Base-by-base conservation (phyloP, 1,140 invertebrate species). In the Drosophila pseudoananassae region DNA sequence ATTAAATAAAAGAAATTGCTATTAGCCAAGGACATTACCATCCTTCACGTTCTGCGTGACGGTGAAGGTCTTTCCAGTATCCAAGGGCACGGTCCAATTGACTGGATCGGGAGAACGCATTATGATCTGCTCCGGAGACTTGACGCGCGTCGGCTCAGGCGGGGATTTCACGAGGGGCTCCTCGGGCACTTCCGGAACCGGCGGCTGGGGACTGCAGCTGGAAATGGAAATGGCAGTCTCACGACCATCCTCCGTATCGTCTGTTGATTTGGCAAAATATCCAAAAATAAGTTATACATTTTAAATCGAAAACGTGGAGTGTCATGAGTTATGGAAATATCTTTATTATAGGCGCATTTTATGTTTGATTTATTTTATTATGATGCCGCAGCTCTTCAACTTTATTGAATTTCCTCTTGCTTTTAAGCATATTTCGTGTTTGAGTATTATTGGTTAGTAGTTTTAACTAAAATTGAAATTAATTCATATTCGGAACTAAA, bases 11-110 rank as follows among this genome's bases (percentile, higher is more conserved):
- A 27, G 5, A 27, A 6, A 27, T 27, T 6, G 25, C 6, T 27
- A 5, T 6, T 7, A 27, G 25, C 25, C 25, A 27, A 27, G 6
- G 93, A 96, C 95, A 91, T 95, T 95, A 97, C 96, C 96, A 93
- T 96, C 96, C 92, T 95, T 95, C 74, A 97, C 96, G 92, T 97
- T 97, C 93, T 97, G 97, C 33, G 97, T 97, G 72, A 97, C 97
- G 45, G 97, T 97, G 92, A 98, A 97, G 6, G 96, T 97, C 93
- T 97, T 97, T 65, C 97, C 97, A 63, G 97, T 98, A 92, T 98
- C 97, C 73, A 98, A 93, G 49, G 97, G 97, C 58, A 98, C 97
- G 17, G 97, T 98, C 97, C 97, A 98, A 92, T 98, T 98, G 81
- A 98, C 97, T 53, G 97, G 96, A 92, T 97, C 97, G 5, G 97